phyloP scores from a whole-genome alignment of 1,140 invertebrate species.

The Holcopasites calliopsidis region DNA sequence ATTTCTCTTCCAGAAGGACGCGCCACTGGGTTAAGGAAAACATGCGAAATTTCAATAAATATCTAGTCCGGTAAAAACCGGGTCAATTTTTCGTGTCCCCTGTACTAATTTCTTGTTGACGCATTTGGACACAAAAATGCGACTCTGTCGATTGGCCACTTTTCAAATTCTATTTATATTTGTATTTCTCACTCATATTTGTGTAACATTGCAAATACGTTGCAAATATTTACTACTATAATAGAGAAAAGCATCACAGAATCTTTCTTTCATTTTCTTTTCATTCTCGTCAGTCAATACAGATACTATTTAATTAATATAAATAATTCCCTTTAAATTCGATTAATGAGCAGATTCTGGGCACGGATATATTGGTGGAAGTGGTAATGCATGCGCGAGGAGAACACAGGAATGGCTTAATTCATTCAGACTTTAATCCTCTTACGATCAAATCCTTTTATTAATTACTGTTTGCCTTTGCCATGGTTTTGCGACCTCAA shows the following conservation, averaged over 20 bases:
- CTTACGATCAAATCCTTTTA: not conserved
- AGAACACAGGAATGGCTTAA: not conserved
- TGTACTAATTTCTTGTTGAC: not conserved
- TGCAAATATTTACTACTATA: too few species aligned
- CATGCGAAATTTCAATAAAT: conserved; percentile 19
- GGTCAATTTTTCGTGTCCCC: conserved; percentile 1
- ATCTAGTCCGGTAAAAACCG: not conserved
- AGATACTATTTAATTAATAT: too few species aligned
- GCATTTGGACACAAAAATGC: not conserved
- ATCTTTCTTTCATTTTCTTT: too few species aligned
- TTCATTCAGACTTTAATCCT: not conserved
- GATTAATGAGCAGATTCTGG: too few species aligned
- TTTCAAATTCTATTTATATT: too few species aligned
- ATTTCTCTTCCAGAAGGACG: conserved; percentile 13
- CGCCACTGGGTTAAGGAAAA: conserved; percentile 9
- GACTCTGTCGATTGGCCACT: not conserved
- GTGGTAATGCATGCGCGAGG: too few species aligned
- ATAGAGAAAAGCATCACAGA: too few species aligned
- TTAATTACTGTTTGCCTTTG: not conserved
- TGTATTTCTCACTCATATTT: not conserved
- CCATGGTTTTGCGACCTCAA: too few species aligned
- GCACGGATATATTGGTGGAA: too few species aligned
- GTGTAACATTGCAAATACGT: too few species aligned
- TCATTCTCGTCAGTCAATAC: too few species aligned
- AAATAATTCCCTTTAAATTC: too few species aligned